A percentile compares a stretch with the other conserved stretches of the same genome.
These are phyloP conservation scores for Sthenelais limicola DNA, from an alignment of 2,888 invertebrate species.

Conservation along the genomic window DNA sequence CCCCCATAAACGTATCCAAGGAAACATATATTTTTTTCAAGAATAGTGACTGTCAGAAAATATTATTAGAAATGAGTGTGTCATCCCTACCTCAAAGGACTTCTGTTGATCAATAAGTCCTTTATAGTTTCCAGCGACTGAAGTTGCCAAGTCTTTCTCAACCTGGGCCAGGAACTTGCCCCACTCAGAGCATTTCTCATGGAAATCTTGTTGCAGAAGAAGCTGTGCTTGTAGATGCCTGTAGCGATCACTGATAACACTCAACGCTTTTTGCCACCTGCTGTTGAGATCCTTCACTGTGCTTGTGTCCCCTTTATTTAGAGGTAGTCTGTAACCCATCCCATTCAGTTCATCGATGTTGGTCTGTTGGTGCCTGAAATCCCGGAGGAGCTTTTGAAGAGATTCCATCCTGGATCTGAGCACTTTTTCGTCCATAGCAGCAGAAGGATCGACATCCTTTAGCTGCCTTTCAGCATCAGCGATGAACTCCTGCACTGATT, in stretches of 20 bases:
- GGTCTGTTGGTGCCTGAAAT: conserved; percentile 52
- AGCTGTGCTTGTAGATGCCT: conserved; percentile 61
- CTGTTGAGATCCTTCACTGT: conserved; percentile 63
- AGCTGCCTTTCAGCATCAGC: conserved; percentile 57
- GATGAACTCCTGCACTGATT: conserved; percentile 60
- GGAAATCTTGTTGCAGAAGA: conserved; percentile 67
- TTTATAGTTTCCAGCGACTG: conserved; percentile 64
- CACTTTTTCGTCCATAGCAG: conserved; percentile 60
- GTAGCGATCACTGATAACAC: conserved; percentile 58
- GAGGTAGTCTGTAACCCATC: conserved; percentile 64
- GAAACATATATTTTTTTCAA: too few relatives aligned
- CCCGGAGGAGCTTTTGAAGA: conserved; percentile 55
- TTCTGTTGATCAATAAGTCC: conserved; percentile 64
- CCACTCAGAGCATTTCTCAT: conserved; percentile 68
- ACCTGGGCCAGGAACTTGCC: conserved; percentile 66
- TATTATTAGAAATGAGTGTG: too few relatives aligned
- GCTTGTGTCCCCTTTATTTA: conserved; percentile 58
- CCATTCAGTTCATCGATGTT: conserved; percentile 65
- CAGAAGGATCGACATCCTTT: conserved; percentile 57
- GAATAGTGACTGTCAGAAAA: too few relatives aligned
- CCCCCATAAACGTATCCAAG: too few relatives aligned
- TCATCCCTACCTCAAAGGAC: conserved; percentile 64
- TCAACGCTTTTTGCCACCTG: conserved; percentile 61
- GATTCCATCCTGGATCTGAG: conserved; percentile 59
- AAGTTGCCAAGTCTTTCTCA: conserved; percentile 63